Percentiles rank a stretch among this genome's conserved stretches.
Evolutionary conservation across 2,113 vertebrate species (phyloP).

Genomic region (Oreochromis tanganicae): DNA sequence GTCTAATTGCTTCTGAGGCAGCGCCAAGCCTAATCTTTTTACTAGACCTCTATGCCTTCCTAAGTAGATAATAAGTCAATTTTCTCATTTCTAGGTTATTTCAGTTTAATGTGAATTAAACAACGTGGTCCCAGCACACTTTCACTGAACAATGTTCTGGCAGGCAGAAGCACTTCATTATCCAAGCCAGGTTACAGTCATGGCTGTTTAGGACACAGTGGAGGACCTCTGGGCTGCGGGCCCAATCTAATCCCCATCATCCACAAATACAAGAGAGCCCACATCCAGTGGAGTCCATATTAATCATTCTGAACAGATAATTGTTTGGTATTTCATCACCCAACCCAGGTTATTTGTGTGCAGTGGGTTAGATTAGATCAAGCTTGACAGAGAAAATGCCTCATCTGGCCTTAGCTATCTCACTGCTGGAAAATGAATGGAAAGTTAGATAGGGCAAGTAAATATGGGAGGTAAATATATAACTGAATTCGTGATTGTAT

Average conservation of each 20-base stretch:
- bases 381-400: conserved; percentile 44
- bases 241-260: conserved; percentile 55
- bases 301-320: conserved; percentile 67
- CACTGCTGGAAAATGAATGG: conserved; percentile 41
- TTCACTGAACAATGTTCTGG: conserved; percentile 45
- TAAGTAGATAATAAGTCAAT: conserved; percentile 66
- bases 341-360: conserved; percentile 55
- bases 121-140: conserved; percentile 42
- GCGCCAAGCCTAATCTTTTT: conserved; percentile 56
- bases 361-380: conserved; percentile 54
- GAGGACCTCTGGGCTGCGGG: conserved; percentile 48
- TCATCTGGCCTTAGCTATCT: conserved; percentile 45
- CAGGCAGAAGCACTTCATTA: conserved; percentile 19
- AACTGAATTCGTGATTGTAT: conserved; percentile 33
- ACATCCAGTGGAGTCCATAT: conserved; percentile 52
- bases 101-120: conserved; percentile 56
- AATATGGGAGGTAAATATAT: conserved; percentile 28
- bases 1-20: conserved; percentile 47
- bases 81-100: conserved; percentile 61
- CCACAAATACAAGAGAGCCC: conserved; percentile 39
- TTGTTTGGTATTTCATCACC: conserved; percentile 58
- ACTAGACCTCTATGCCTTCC: conserved; percentile 48
- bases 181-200: conserved; percentile 55
- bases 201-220: conserved; percentile 46
- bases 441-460: conserved; percentile 30